A percentile compares a stretch with the other conserved stretches of the same genome.
Evolutionary conservation across 2,113 vertebrate species (phyloP).

Genomic region (Mirza zaza): DNA sequence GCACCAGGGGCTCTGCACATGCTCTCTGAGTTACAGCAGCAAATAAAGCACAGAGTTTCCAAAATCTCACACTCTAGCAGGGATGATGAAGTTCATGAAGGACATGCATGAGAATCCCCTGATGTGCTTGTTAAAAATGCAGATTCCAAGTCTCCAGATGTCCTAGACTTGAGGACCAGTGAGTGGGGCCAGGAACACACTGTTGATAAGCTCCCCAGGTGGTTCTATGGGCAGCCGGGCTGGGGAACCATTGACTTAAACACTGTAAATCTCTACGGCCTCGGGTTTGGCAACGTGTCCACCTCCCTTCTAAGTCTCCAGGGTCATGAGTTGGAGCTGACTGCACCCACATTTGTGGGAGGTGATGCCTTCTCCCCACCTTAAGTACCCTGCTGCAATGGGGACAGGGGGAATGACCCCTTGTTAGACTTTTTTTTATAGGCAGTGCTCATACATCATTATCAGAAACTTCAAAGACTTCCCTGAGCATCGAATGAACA

Average conservation of each 20-base stretch:
- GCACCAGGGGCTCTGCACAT: background rate
- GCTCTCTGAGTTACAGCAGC: background rate
- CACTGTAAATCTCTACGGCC: background rate
- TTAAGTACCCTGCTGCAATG: background rate
- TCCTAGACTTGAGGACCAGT: background rate
- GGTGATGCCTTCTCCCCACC: background rate
- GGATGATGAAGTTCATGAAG: background rate
- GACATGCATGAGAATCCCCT: background rate
- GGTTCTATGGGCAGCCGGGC: background rate
- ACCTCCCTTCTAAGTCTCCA: background rate
- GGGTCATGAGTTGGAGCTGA: background rate
- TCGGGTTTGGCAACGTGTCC: background rate
- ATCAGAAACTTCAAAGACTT: conserved; percentile 16
- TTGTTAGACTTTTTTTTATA: background rate
- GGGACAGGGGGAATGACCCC: background rate
- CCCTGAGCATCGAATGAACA: background rate
- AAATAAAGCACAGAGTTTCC: background rate
- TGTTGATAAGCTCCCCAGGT: background rate
- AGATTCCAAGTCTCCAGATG: background rate
- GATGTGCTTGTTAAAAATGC: background rate
- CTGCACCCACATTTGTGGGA: background rate
- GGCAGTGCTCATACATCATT: background rate
- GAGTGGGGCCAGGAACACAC: background rate
- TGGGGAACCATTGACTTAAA: background rate
- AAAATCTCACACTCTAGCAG: background rate